Evolutionary conservation across 2,113 vertebrate genomes (phyloP), one percentile per base, ranked within the genome.

Genomic region (Tupaia chinensis): DNA sequence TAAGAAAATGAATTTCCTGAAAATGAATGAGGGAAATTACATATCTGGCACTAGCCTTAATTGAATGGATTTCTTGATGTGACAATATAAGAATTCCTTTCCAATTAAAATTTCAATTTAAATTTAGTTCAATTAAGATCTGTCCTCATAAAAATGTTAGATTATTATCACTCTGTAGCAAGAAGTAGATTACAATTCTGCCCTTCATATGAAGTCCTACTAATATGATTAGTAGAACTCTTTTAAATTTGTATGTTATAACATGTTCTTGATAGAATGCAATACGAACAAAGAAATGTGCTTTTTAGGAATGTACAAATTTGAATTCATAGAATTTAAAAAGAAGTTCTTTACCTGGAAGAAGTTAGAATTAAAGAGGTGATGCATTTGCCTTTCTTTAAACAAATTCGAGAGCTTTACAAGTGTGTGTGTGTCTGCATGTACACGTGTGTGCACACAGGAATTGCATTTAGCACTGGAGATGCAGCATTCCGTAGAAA

Each of bases 21-120:
- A 84, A 95, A 92, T 70, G 80, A 87, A 93, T 85, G 58, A 95
- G 11, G 17, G 54, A 89, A 95, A 93, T 77, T 83, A 93, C 16
- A 93, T 84, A 73, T 89, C 22, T 56, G 10, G 11, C 56, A 81
- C 6, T 69, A 95, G 23, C 22, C 1, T 96, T 92, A 93, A 78
- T 23, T 61, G 78, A 93, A 91, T 92, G 29, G 17, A 90, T 82
- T 95, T 95, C 58, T 77, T 94, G 29, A 85, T 88, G 53, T 81
- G 63, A 90, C 29, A 87, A 89, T 65, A 23, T 82, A 81, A 90
- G 96, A 90, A 84, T 97, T 22, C 4, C 32, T 90, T 92, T 87
- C 58, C 65, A 97, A 90, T 96, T 95, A 92, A 95, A 95, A 83
- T 86, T 97, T 93, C 44, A 74, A 88, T 95, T 93, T 93, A 12